Conservation (phyloP, 1,140 invertebrate species). For the Mactra quadrangularis region DNA sequence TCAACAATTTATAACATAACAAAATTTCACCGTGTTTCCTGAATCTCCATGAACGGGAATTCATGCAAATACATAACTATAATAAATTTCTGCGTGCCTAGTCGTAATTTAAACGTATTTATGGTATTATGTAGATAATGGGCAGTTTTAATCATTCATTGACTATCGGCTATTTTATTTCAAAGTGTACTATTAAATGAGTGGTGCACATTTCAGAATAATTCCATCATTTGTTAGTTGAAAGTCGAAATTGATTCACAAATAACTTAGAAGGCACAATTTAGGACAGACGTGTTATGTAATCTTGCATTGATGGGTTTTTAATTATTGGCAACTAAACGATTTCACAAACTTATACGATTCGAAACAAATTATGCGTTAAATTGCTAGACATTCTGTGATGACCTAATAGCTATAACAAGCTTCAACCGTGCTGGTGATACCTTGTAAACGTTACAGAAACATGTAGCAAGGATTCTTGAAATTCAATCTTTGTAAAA, state of each 20-base stretch:
- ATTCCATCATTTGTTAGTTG: constrained; percentile 1
- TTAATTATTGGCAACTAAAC: constrained; percentile 43
- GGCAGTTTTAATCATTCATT: constrained; percentile 24
- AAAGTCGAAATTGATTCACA: not conserved
- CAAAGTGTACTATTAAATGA: constrained; percentile 3
- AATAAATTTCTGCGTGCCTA: constrained; percentile 21
- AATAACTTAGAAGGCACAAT: constrained; percentile 10
- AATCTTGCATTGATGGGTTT: constrained; percentile 23
- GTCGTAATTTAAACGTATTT: constrained; percentile 29
- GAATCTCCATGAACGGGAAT: not conserved
- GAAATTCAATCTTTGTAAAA: not conserved
- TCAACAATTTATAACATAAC: constrained; percentile 40
- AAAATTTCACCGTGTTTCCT: constrained; percentile 36
- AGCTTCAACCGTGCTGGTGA: not conserved
- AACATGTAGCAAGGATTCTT: not conserved
- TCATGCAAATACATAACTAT: constrained; percentile 21
- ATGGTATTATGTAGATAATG: constrained; percentile 43
- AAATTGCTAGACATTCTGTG: constrained; percentile 27
- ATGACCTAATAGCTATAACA: constrained; percentile 31
- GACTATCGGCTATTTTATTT: constrained; percentile 32
- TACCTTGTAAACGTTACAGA: not conserved
- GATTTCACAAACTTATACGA: constrained; percentile 30
- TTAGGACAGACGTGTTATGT: constrained; percentile 13
- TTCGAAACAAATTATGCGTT: constrained; percentile 45
- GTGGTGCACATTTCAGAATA: constrained; percentile 27